phyloP scores from a whole-genome alignment of 2,113 vertebrate genomes.

The Sula dactylatra region DNA sequence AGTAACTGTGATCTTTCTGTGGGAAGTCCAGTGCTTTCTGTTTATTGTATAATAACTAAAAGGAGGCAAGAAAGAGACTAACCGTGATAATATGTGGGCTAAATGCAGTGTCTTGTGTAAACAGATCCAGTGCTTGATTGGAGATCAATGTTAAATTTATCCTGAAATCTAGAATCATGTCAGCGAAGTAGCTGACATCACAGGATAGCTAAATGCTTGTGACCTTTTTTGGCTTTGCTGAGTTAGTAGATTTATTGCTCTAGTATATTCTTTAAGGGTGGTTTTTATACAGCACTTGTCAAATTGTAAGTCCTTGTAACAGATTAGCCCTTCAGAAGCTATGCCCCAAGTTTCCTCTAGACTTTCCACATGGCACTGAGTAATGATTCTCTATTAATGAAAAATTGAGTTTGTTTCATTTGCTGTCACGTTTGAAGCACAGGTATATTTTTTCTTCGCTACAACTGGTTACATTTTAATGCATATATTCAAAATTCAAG shows the following conservation, averaged over 20 bases:
- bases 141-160: not conserved
- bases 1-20: not conserved
- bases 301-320: not conserved
- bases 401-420: constrained; percentile 37
- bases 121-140: not conserved
- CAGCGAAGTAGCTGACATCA: not conserved
- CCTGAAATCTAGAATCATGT: not conserved
- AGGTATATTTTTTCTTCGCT: not conserved
- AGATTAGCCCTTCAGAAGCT: constrained; percentile 14
- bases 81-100: not conserved
- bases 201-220: not conserved
- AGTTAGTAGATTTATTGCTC: not conserved
- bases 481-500: constrained; percentile 40
- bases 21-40: not conserved
- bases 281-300: constrained; percentile 25
- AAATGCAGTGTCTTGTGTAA: not conserved
- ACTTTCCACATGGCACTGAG: not conserved
- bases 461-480: constrained; percentile 18
- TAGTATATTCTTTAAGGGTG: not conserved
- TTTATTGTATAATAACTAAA: not conserved
- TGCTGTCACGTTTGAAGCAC: not conserved
- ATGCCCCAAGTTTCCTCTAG: not conserved
- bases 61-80: not conserved
- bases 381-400: constrained; percentile 48
- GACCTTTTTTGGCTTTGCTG: not conserved